These are phyloP conservation scores for Cydia strobilella DNA, from an alignment of 1,140 invertebrate genomes.

Conservation along the genomic window DNA sequence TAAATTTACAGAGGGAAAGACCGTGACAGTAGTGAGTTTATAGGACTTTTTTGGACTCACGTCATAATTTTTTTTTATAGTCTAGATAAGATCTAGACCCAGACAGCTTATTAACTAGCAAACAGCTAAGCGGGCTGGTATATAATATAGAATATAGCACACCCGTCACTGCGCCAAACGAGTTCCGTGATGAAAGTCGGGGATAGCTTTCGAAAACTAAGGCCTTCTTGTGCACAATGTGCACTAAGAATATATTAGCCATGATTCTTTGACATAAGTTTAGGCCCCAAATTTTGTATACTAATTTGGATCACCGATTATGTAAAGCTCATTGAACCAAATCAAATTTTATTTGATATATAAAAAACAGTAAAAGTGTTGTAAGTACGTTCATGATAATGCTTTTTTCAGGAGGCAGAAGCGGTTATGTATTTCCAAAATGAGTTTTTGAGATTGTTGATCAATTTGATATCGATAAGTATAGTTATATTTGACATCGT, in stretches of 20 bases:
- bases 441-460: too few relatives aligned
- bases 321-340: too few relatives aligned
- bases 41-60: background rate
- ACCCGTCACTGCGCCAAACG: constrained; percentile 14
- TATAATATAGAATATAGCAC: constrained; percentile 6
- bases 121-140: background rate
- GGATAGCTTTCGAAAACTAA: constrained; percentile 31
- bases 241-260: background rate
- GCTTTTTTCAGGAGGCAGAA: too few relatives aligned
- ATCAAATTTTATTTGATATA: too few relatives aligned
- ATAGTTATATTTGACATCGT: too few relatives aligned
- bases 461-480: too few relatives aligned
- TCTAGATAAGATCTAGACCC: background rate
- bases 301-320: too few relatives aligned
- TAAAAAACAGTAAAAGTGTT: too few relatives aligned
- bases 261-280: background rate
- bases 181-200: constrained; percentile 25
- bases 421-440: too few relatives aligned
- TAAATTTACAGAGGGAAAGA: too few relatives aligned
- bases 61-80: background rate
- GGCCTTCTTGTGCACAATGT: background rate
- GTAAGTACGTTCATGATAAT: too few relatives aligned
- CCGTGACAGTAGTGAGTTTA: too few relatives aligned
- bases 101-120: background rate
- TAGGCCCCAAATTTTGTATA: background rate